Evolutionary conservation across 2,888 invertebrate species (phyloP).

Genomic region (Timema podura): DNA sequence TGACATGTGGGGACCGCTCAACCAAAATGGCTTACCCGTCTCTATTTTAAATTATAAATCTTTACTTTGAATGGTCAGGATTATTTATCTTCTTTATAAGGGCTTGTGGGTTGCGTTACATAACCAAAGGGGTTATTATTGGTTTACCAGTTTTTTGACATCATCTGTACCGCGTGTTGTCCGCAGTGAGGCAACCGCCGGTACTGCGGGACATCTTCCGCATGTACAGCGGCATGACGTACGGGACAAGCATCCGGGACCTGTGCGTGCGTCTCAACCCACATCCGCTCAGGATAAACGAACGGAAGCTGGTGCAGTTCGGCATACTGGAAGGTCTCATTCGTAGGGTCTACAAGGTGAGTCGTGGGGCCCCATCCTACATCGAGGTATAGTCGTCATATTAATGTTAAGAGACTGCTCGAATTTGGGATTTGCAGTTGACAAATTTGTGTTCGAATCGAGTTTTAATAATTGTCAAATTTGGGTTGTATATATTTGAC

Average conservation of each 20-base stretch:
- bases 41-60: too few species aligned
- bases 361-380: neutral
- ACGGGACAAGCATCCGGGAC: conserved; percentile 72
- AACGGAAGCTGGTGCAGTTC: conserved; percentile 79
- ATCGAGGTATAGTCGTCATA: too few species aligned
- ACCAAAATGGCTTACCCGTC: too few species aligned
- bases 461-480: neutral
- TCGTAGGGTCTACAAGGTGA: conserved; percentile 71
- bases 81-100: too few species aligned
- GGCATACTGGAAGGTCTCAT: conserved; percentile 83
- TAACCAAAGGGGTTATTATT: conserved; percentile 16
- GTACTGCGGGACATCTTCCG: conserved; percentile 66
- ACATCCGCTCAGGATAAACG: conserved; percentile 69
- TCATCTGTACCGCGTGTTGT: conserved; percentile 4
- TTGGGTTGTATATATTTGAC: neutral
- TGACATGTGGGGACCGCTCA: too few species aligned
- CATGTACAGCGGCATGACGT: conserved; percentile 71
- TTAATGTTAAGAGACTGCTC: too few species aligned
- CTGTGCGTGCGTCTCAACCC: conserved; percentile 71
- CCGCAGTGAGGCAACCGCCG: conserved; percentile 60
- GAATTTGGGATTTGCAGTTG: too few species aligned
- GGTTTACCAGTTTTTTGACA: neutral
- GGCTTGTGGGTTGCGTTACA: too few species aligned
- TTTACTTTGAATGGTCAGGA: too few species aligned
- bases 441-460: too few species aligned